A percentile compares a stretch with the other conserved stretches of the same genome.
Evolutionary conservation across 2,888 invertebrate species (phyloP).

Genomic region (Philopedon plagiatum): DNA sequence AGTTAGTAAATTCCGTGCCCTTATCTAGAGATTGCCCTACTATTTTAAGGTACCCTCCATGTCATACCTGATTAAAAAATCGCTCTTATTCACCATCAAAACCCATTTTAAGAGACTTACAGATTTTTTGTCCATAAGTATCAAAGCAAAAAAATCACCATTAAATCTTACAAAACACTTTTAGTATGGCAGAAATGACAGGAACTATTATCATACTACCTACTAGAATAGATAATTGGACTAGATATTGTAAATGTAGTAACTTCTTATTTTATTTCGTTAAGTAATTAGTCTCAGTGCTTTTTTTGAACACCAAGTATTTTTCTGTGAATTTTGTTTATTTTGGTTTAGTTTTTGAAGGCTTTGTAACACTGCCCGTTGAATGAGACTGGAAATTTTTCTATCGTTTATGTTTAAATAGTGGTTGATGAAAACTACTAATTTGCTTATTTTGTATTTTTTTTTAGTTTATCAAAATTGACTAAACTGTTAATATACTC

Average conservation of each 20-base stretch:
- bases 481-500: background rate
- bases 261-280: background rate
- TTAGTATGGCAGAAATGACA: no score
- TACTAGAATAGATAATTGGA: background rate
- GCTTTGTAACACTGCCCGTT: constrained; percentile 65
- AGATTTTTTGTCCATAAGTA: no score
- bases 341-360: constrained; percentile 52
- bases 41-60: no score
- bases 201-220: constrained; percentile 7
- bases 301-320: constrained; percentile 16
- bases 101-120: no score
- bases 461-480: constrained; percentile 17
- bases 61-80: no score
- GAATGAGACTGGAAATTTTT: constrained; percentile 66
- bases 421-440: constrained; percentile 35
- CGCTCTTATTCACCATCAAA: no score
- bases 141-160: no score
- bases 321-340: constrained; percentile 36
- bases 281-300: background rate
- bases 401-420: constrained; percentile 65
- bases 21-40: no score
- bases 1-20: no score
- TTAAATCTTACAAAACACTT: no score
- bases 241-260: constrained; percentile 7
- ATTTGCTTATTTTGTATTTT: constrained; percentile 33